Evolutionary conservation across 2,888 invertebrate species (phyloP), one percentile per base, ranked within the genome.

Genomic region (Chaetogeoica ovagalla): DNA sequence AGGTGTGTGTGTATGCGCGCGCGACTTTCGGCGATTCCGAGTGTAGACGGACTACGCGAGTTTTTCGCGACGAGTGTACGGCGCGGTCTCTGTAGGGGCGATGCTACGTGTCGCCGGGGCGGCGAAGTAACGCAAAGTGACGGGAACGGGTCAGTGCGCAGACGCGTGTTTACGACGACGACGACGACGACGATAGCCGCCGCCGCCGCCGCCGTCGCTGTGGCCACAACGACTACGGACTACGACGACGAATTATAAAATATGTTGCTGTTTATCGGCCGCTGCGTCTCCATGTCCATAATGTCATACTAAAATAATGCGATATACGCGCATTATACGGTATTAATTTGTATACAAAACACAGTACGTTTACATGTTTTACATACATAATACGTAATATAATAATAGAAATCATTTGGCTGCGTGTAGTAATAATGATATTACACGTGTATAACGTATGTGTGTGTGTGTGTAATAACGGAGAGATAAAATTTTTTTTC

Each of bases 61-160:
- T 62, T 72, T 72, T 72, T 62, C 62, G 52, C 23, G 52, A 21
- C 52, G 23, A n/a, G 39, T 1, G 2, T 15, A 57, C 63, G 21
- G 63, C 19, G 59, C 23, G 60, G 68, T 11, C 48, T 48, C 48
- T 43, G 43, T 11, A 48, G 48, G 23, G 13, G 60, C 17, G 19
- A 57, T 39, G 59, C 68, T 30, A 62, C 69, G 55, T 63, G 70
- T 70, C 79, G 69, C 63, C 63, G 23, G 70, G 55, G 55, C 79
- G 70, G 55, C 70, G 69, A 66, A 75, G n/a, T 66, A 19, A 17
- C 79, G 63, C 70, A 11, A 62, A 68, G 79, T 79, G 79, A 79
- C 79, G 52, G 55, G 60, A 77, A 69, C 79, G 62, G 55, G 70
- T 70, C 55, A 63, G 79, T 79, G 79, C 79, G 79, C 79, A 79